Evolutionary conservation across 2,888 invertebrate genomes (phyloP).

Genomic region (Leptinotarsa haldemani): DNA sequence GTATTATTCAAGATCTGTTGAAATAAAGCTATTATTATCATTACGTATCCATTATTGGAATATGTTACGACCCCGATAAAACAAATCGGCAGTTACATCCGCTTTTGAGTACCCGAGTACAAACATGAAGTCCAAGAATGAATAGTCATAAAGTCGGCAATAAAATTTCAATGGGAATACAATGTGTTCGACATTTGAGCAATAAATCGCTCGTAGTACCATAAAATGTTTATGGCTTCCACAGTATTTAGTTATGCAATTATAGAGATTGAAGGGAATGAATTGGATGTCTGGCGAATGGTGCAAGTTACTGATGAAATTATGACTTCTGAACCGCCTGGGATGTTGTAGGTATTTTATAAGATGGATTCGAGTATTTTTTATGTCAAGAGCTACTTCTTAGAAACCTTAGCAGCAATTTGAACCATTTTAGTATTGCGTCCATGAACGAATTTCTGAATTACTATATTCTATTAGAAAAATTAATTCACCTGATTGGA

Average conservation of each 20-base stretch:
- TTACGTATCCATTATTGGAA: conserved; percentile 22
- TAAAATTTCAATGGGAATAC: conserved; percentile 44
- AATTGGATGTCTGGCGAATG: neutral
- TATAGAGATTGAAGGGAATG: conserved; percentile 4
- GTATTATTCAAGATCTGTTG: neutral
- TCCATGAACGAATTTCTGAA: no score
- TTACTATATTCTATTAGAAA: no score
- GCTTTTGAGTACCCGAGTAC: conserved; percentile 33
- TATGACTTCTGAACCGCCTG: neutral
- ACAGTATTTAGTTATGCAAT: conserved; percentile 38
- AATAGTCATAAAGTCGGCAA: conserved; percentile 39
- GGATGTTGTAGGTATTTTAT: no score
- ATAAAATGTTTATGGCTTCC: conserved; percentile 42
- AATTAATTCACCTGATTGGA: no score
- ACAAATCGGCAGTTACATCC: conserved; percentile 31
- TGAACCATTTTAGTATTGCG: no score
- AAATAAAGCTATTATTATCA: neutral
- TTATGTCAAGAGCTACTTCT: no score
- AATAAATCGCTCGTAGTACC: conserved; percentile 37
- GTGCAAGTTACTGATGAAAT: neutral
- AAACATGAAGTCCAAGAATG: conserved; percentile 38
- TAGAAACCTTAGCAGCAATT: no score
- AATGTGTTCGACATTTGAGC: conserved; percentile 43
- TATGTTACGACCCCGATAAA: conserved; percentile 32
- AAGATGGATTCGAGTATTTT: no score